These are phyloP conservation scores for Drosophila auraria DNA, from an alignment of 1,140 invertebrate genomes.

Conservation along the genomic window DNA sequence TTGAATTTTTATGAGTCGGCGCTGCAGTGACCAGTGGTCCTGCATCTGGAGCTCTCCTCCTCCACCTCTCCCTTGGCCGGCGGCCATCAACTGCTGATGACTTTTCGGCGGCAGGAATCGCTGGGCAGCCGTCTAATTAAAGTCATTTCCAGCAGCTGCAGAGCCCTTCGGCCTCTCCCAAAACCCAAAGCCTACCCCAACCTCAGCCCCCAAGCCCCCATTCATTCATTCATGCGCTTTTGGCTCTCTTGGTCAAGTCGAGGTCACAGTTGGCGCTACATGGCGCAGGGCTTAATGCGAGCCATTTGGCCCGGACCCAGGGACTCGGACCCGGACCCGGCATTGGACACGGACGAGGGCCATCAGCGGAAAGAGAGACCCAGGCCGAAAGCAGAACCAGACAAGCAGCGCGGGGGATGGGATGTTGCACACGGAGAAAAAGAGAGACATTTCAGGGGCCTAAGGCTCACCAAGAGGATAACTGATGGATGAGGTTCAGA, in stretches of 20 bases:
- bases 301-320: slow-evolving; percentile 54
- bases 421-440: background rate
- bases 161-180: background rate
- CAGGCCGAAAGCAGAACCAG: slow-evolving; percentile 35
- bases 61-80: background rate
- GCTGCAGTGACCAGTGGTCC: slow-evolving; percentile 1
- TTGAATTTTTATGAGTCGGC: slow-evolving; percentile 80
- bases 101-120: slow-evolving; percentile 30
- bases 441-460: too few relatives aligned
- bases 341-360: slow-evolving; percentile 48
- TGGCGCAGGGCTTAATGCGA: slow-evolving; percentile 68
- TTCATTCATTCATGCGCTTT: background rate
- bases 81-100: slow-evolving; percentile 53
- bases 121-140: slow-evolving; percentile 62
- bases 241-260: slow-evolving; percentile 32
- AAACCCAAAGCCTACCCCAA: slow-evolving; percentile 1
- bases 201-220: background rate
- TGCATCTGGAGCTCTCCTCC: slow-evolving; percentile 7
- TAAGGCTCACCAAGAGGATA: too few relatives aligned
- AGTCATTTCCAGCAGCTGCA: slow-evolving; percentile 76
- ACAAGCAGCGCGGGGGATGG: slow-evolving; percentile 16
- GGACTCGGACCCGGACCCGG: background rate
- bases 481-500: too few relatives aligned
- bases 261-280: slow-evolving; percentile 81
- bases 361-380: slow-evolving; percentile 48